Conservation (phyloP, 2,888 invertebrate species). For the Incurvaria masculella region DNA sequence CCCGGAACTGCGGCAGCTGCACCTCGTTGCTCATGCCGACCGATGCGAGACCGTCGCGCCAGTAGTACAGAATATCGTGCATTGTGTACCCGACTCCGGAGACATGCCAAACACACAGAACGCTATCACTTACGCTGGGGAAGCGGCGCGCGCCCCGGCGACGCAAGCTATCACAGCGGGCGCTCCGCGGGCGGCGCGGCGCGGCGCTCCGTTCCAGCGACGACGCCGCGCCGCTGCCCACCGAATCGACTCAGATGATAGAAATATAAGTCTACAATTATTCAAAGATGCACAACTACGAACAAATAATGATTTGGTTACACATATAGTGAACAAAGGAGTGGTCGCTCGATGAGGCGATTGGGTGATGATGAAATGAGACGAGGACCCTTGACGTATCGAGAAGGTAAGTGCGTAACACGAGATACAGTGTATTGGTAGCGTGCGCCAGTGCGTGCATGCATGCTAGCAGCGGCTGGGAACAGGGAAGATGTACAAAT, state of each 20-base stretch:
- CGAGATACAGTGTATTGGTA: too few relatives aligned
- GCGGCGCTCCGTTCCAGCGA: conserved; percentile 27
- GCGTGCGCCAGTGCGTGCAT: too few relatives aligned
- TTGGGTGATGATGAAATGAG: too few relatives aligned
- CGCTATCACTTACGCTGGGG: conserved; percentile 56
- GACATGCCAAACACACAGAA: conserved; percentile 59
- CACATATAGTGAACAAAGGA: too few relatives aligned
- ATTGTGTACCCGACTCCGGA: conserved; percentile 94
- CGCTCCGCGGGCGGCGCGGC: conserved; percentile 26
- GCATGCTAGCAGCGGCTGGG: too few relatives aligned
- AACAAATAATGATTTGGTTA: too few relatives aligned
- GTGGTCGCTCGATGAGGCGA: too few relatives aligned
- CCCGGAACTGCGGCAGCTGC: conserved; percentile 95
- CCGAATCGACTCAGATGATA: conserved; percentile 34
- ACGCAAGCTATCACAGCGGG: conserved; percentile 24
- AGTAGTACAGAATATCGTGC: conserved; percentile 96
- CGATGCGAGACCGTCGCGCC: conserved; percentile 90
- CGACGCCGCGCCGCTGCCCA: conserved; percentile 17
- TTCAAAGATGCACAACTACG: too few relatives aligned
- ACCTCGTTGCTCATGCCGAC: conserved; percentile 95
- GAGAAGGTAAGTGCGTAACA: too few relatives aligned
- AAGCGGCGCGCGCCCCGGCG: conserved; percentile 34
- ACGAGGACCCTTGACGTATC: too few relatives aligned
- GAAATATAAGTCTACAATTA: conserved; percentile 35
- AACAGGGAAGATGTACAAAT: too few relatives aligned